Base-by-base conservation (phyloP, 1,140 invertebrate species). In the Sitophilus oryzae region DNA sequence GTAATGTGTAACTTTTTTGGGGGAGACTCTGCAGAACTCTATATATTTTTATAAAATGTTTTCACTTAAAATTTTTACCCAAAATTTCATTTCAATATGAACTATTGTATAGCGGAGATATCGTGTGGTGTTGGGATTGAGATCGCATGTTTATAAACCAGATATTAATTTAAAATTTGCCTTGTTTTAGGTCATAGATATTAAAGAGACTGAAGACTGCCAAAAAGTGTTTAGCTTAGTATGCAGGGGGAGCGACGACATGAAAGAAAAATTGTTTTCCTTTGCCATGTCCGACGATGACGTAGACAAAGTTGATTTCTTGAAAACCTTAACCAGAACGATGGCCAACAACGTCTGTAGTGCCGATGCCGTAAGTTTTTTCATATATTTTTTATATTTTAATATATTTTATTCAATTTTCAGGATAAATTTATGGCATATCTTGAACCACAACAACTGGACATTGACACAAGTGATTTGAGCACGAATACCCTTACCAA, bases 221-320 rank as follows among this genome's bases (percentile, higher is more conserved):
- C 85, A 86, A 68, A 88, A 89, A 64, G 86, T 90, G 40, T 96
- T 96, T 79, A 90, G 89, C 25, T 74, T 95, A 44, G 84, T 91
- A 74, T 84, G 87, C 64, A 79, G 89, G 56, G 88, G 81, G 63
- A 86, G 85, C 70, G 83, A 89, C 60, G 88, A 92, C 68, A 71
- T 89, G 18, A 93, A 91, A 69, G 92, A 96, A 68, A 86, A 88
- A 65, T 73, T 93, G 23, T 92, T 86, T 74, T 88, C 88, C 9
- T 96, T 96, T 71, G 84, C 84, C 60, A 84, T 93, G 62, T 80
- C 80, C 5, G 85, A 89, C 60, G 89, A 60, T 34, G 56, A 64
- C 15, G 59, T 53, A 4, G 59, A 89, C 68, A 96, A 95, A 72
- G 74, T 77, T 15, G 78, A 81, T 59, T 91, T 93, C 71, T 77